phyloP scores from a whole-genome alignment of 2,888 invertebrate genomes.

The Agonopterix heracliana region DNA sequence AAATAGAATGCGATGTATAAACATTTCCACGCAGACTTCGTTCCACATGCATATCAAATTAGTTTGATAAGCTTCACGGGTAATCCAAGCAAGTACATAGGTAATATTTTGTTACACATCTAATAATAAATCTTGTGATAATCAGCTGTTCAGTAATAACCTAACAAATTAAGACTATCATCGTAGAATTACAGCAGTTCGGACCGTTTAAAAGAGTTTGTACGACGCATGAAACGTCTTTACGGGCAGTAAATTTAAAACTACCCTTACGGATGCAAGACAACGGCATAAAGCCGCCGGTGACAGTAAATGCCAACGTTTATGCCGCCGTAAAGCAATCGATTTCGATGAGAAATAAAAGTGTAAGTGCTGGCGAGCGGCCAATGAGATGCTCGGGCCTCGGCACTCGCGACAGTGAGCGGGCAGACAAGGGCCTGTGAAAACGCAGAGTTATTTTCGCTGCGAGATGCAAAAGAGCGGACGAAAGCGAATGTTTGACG shows the following conservation, averaged over 20 bases:
- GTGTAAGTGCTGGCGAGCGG: constrained; percentile 55
- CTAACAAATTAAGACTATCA: too few species aligned
- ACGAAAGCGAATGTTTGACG: constrained; percentile 54
- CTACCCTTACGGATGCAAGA: constrained; percentile 48
- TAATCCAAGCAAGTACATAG: neutral
- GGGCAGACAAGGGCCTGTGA: constrained; percentile 41
- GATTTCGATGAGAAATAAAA: constrained; percentile 60
- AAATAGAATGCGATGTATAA: too few species aligned
- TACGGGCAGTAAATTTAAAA: constrained; percentile 53
- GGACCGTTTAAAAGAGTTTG: neutral
- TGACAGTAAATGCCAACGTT: constrained; percentile 59
- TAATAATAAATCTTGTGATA: too few species aligned
- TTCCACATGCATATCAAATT: neutral
- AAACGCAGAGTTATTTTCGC: constrained; percentile 50
- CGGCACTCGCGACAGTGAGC: constrained; percentile 22
- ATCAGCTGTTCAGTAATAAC: too few species aligned
- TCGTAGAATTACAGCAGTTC: too few species aligned
- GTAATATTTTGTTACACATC: too few species aligned
- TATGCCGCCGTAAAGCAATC: constrained; percentile 63
- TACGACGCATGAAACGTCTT: constrained; percentile 24
- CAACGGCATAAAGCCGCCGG: constrained; percentile 47
- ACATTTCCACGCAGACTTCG: neutral
- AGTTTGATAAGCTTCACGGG: constrained; percentile 2
- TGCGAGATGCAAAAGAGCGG: constrained; percentile 56
- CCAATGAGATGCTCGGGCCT: constrained; percentile 51